phyloP scores from a whole-genome alignment of 1,140 invertebrate species.

The Chrysomallon squamiferum region DNA sequence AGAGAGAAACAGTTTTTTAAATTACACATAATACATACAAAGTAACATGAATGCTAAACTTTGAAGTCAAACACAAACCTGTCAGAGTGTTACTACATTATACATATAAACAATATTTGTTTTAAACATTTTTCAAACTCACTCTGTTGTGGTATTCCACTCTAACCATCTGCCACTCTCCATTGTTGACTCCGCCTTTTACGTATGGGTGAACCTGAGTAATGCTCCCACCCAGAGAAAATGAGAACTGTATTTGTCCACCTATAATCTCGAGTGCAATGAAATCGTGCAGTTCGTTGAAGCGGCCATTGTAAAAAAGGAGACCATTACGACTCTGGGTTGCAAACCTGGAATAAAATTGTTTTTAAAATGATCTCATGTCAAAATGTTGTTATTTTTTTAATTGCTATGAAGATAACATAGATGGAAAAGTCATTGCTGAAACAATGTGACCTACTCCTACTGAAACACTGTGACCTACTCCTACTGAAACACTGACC shows the following conservation, averaged over 20 bases:
- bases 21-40: too few species aligned
- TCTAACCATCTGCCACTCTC: conserved; percentile 90
- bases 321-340: conserved; percentile 84
- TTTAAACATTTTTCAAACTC: conserved; percentile 26
- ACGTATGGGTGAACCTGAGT: conserved; percentile 73
- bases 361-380: too few species aligned
- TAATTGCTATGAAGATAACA: too few species aligned
- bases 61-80: too few species aligned
- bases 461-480: too few species aligned
- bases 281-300: conserved; percentile 95
- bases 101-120: conserved; percentile 1
- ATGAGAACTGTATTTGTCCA: conserved; percentile 83
- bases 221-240: conserved; percentile 81
- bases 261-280: conserved; percentile 85
- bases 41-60: too few species aligned
- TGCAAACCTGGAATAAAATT: conserved; percentile 74
- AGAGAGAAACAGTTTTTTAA: too few species aligned
- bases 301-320: conserved; percentile 92
- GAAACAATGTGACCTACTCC: too few species aligned
- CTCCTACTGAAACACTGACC: too few species aligned
- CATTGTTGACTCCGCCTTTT: conserved; percentile 82
- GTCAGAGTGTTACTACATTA: too few species aligned
- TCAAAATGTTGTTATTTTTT: too few species aligned
- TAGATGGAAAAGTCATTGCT: too few species aligned
- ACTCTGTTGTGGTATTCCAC: conserved; percentile 88